phyloP scores from a whole-genome alignment of 2,113 vertebrate species.

The Ictalurus punctatus region DNA sequence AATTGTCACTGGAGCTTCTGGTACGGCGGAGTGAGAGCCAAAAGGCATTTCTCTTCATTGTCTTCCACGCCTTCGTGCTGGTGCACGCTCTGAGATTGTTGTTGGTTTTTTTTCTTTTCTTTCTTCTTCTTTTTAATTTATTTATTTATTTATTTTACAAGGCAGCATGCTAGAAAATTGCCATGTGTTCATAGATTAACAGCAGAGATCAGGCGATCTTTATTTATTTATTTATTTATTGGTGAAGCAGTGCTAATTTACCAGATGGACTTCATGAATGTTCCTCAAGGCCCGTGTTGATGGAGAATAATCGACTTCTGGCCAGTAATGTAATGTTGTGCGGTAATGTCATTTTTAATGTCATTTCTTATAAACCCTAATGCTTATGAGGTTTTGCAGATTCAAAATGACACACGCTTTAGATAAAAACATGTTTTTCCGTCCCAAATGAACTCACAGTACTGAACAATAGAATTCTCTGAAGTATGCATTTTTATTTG shows the following conservation, averaged over 20 bases:
- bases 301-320: conserved; percentile 39
- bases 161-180: conserved; percentile 40
- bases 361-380: not conserved
- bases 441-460: not conserved
- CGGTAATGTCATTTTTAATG: conserved; percentile 26
- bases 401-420: not conserved
- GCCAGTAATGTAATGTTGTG: conserved; percentile 16
- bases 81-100: not conserved
- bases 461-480: not conserved
- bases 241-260: conserved; percentile 24
- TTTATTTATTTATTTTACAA: not conserved
- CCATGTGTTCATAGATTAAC: conserved; percentile 49
- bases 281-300: conserved; percentile 32
- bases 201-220: conserved; percentile 2
- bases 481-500: not conserved
- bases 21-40: conserved; percentile 13
- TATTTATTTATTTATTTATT: not conserved
- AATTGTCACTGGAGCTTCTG: conserved; percentile 44
- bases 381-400: not conserved
- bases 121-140: not conserved
- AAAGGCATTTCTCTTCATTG: conserved; percentile 37
- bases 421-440: not conserved
- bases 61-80: conserved; percentile 25
- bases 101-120: not conserved
- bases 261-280: conserved; percentile 43